Evolutionary conservation across 2,113 vertebrate genomes (phyloP), one percentile per base, ranked within the genome.

Genomic region (Bathybates hornii): DNA sequence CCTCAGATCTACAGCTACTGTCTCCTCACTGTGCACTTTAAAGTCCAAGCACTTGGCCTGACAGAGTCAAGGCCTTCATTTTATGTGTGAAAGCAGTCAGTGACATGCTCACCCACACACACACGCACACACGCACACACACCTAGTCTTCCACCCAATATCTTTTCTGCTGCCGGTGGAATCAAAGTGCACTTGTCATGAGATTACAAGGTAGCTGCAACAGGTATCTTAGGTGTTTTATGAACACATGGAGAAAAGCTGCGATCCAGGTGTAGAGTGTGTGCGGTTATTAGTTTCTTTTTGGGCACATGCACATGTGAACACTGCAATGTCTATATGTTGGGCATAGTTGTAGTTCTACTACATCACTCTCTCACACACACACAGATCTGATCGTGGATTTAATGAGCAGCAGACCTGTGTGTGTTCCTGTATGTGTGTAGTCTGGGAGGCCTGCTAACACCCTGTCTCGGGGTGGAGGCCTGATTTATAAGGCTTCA

Each of bases 401-500:
- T 91, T 85, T 97, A 96, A 96, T 96, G 95, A 96, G 91, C 92
- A 89, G 91, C 95, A 96, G 95, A 85, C 93, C 76, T 81, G 68
- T 81, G 76, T 71, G 73, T 81, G 80, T 61, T 63, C 79, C 53
- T 84, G 84, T 88, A 87, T 88, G 87, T 86, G 86, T 90, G 89
- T 91, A 89, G 87, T 85, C 80, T 71, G 80, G 80, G 88, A 90
- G 94, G 92, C 82, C 93, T 93, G 89, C 95, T 93, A 95, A 95
- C 95, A 95, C 96, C 95, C 93, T 88, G 86, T 94, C 93, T 94
- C 86, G 84, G 94, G 91, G 92, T 93, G 95, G 91, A 93, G 87
- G 91, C 54, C 94, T 96, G 96, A 96, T 97, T 97, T 96, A 96
- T 95, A 95, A 95, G 91, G 89, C 89, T 94, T 92, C 89, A 93